A percentile compares a stretch with the other conserved stretches of the same genome.
These are phyloP conservation scores for Drosophila leontia DNA, from an alignment of 1,140 invertebrate species.

Conservation along the genomic window DNA sequence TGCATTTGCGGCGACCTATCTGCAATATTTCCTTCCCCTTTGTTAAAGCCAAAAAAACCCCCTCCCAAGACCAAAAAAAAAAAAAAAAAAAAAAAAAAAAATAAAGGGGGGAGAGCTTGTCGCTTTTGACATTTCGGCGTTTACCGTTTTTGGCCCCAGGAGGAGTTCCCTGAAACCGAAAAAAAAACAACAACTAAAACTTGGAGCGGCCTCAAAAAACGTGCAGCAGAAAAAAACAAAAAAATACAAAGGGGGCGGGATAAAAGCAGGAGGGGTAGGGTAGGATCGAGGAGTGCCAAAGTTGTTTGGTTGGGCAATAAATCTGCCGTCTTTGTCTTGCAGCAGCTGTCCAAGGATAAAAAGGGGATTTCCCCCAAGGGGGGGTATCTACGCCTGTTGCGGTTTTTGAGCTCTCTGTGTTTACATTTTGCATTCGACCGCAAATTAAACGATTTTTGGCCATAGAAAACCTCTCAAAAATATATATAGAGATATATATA, in stretches of 20 bases:
- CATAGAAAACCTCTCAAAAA: not conserved
- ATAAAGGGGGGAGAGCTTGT: slow-evolving; percentile 34
- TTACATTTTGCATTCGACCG: slow-evolving; percentile 25
- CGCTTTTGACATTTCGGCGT: slow-evolving; percentile 44
- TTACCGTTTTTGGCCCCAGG: slow-evolving; percentile 5
- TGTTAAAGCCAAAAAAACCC: not conserved
- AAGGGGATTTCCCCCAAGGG: not conserved
- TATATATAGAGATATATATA: not conserved
- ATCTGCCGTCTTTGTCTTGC: slow-evolving; percentile 32
- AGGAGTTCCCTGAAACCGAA: slow-evolving; percentile 10
- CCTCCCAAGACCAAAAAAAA: not conserved
- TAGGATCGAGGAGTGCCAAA: slow-evolving; percentile 21
- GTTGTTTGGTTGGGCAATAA: slow-evolving; percentile 44
- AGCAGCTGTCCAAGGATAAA: slow-evolving; percentile 35
- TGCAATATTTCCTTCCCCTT: not conserved
- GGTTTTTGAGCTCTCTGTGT: slow-evolving; percentile 17
- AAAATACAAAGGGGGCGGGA: not conserved
- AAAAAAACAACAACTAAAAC: slow-evolving; percentile 1
- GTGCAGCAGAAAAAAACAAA: slow-evolving; percentile 11
- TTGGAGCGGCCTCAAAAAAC: slow-evolving; percentile 36
- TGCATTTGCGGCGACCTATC: slow-evolving; percentile 40
- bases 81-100: not conserved
- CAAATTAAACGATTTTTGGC: slow-evolving; percentile 37
- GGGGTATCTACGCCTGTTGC: slow-evolving; percentile 17
- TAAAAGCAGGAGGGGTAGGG: not conserved